Evolutionary conservation across 2,888 invertebrate species (phyloP).

Genomic region (Pterobdella sp.): DNA sequence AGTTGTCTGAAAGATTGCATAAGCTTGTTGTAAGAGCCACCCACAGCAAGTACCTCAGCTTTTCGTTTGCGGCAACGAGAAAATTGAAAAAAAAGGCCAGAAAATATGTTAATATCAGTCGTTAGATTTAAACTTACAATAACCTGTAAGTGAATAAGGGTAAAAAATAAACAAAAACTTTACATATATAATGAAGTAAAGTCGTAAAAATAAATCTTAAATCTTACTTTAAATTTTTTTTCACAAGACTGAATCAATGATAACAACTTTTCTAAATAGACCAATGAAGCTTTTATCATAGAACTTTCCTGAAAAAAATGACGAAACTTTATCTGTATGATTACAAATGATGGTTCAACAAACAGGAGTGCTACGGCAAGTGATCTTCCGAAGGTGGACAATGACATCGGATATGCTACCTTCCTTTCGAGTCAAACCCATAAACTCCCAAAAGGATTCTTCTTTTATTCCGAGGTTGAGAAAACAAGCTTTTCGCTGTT

Average conservation of each 20-base stretch:
- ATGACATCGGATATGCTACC: slow-evolving; percentile 59
- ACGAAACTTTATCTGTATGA: neutral
- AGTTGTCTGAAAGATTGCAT: slow-evolving; percentile 50
- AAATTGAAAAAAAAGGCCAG: slow-evolving; percentile 64
- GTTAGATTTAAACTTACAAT: slow-evolving; percentile 59
- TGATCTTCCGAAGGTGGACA: slow-evolving; percentile 60
- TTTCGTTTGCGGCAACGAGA: slow-evolving; percentile 54
- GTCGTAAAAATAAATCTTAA: neutral
- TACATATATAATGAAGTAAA: neutral
- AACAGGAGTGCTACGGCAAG: slow-evolving; percentile 58
- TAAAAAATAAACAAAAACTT: neutral
- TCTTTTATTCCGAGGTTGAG: slow-evolving; percentile 64
- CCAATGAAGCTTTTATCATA: slow-evolving; percentile 62
- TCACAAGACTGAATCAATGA: slow-evolving; percentile 66
- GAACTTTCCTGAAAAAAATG: neutral
- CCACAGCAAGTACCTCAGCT: slow-evolving; percentile 70
- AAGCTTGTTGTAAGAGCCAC: slow-evolving; percentile 80
- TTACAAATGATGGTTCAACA: neutral
- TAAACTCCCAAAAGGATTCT: slow-evolving; percentile 60
- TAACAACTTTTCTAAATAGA: slow-evolving; percentile 68
- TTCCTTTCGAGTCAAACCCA: slow-evolving; percentile 64
- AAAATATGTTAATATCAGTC: slow-evolving; percentile 60
- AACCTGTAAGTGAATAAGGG: slow-evolving; percentile 53
- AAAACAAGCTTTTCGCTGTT: slow-evolving; percentile 63
- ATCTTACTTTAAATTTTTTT: slow-evolving; percentile 33